These are phyloP conservation scores for Drosophila peninsularis DNA, from an alignment of 2,888 invertebrate species.

Conservation along the genomic window DNA sequence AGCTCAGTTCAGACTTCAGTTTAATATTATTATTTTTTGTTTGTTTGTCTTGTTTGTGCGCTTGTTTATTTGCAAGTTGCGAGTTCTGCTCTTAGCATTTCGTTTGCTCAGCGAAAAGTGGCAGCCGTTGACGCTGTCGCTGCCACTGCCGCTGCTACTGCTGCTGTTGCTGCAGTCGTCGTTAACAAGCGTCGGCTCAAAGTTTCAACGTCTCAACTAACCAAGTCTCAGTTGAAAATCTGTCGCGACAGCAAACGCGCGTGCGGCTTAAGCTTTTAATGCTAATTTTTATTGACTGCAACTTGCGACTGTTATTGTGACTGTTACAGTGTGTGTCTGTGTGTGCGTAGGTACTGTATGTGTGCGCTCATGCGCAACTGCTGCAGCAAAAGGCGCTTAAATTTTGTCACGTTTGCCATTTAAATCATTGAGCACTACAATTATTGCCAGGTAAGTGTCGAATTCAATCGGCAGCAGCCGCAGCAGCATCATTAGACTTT, in stretches of 20 bases:
- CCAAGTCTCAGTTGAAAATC: constrained; percentile 68
- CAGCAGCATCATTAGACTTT: constrained; percentile 14
- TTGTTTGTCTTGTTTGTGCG: constrained; percentile 13
- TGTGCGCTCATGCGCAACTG: constrained; percentile 29
- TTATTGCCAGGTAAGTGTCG: constrained; percentile 57
- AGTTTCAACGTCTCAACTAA: constrained; percentile 49
- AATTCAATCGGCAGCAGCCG: constrained; percentile 11
- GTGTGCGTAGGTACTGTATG: constrained; percentile 8
- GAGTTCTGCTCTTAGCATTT: constrained; percentile 45
- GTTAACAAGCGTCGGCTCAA: constrained; percentile 46
- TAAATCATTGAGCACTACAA: constrained; percentile 30
- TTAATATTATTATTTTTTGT: constrained; percentile 4
- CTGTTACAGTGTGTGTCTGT: background rate
- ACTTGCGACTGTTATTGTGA: background rate
- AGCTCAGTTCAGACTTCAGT: constrained; percentile 17
- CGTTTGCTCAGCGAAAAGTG: constrained; percentile 70
- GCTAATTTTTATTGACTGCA: constrained; percentile 63
- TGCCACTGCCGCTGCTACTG: background rate
- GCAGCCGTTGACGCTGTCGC: constrained; percentile 41
- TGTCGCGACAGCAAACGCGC: constrained; percentile 77
- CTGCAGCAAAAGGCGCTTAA: constrained; percentile 32
- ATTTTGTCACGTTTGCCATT: constrained; percentile 51
- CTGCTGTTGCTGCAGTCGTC: constrained; percentile 30
- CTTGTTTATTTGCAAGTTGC: constrained; percentile 15
- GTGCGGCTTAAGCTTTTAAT: constrained; percentile 61